Base-by-base conservation (phyloP, 2,888 invertebrate genomes). In the Thera obeliscata region DNA sequence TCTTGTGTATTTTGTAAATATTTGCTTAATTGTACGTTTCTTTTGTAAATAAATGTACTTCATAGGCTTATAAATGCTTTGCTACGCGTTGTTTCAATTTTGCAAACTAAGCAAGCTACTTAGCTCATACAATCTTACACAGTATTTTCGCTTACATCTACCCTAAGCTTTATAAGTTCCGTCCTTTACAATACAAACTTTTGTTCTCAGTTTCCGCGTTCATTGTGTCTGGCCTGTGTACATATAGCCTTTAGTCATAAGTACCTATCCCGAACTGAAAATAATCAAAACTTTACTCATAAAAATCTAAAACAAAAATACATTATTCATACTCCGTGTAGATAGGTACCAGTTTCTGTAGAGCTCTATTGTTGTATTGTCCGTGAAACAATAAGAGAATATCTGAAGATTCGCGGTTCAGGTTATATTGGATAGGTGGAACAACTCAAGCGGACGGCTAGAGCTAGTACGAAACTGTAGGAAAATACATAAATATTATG, bases 301-400 rank as follows among this genome's bases (percentile, higher is more conserved):
- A 93, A 93, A 93, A 93, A 93, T 93, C 92, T 91, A 91, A 93
- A 93, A 93, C 93, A 93, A 93, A 92, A 93, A 93, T 93, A 91
- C 93, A 93, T 93, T 93, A 93, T 93, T 93, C 93, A 93, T 93
- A 90, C 86, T 89, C 82, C 84, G 85, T 83, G 87, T 86, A 83
- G 80, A 77, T 63, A 71, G 73, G 76, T 64, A 74, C 93, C 90
- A 88, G 64, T 72, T 50, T 84, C 86, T 71, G 64, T 58, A 74
- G 87, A 85, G 22, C 87, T 79, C 76, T 71, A 71, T 67, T 70
- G 73, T 76, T 74, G 77, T 74, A 73, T 72, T 72, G 69, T 70
- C 69, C 78, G 78, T 78, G 81, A 75, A 78, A 82, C 74, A 80
- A 77, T 70, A 79, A 77, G 80, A 82, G 77, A 75, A 72, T 79